phyloP scores from a whole-genome alignment of 2,113 vertebrate species.

The Urocolius indicus region DNA sequence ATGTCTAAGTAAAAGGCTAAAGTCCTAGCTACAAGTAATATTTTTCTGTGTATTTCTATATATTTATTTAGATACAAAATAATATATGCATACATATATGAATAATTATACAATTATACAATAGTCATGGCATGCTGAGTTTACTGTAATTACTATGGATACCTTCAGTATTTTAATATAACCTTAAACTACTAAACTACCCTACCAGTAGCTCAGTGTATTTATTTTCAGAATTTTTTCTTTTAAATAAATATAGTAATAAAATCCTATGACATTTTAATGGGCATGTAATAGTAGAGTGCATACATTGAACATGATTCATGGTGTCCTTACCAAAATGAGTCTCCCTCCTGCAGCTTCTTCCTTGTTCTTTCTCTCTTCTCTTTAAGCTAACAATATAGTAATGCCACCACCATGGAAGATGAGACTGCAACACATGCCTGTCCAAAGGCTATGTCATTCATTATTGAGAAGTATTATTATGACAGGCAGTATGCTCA shows the following conservation, averaged over 20 bases:
- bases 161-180: not conserved
- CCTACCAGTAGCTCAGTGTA: not conserved
- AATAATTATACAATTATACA: not conserved
- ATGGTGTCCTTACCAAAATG: not conserved
- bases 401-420: not conserved
- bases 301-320: not conserved
- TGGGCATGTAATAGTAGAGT: not conserved
- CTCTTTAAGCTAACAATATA: not conserved
- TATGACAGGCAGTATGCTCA: not conserved
- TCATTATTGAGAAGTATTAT: not conserved
- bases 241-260: not conserved
- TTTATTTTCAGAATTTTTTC: not conserved
- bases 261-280: not conserved
- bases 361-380: not conserved
- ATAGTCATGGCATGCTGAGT: not conserved
- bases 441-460: not conserved
- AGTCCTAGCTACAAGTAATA: not conserved
- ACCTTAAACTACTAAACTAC: not conserved
- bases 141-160: not conserved
- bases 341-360: not conserved
- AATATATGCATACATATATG: not conserved
- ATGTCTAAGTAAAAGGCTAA: not conserved
- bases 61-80: not conserved
- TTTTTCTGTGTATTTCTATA: not conserved
- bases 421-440: not conserved